Evolutionary conservation across 1,140 invertebrate species (phyloP).

Genomic region (Elysia chlorotica): DNA sequence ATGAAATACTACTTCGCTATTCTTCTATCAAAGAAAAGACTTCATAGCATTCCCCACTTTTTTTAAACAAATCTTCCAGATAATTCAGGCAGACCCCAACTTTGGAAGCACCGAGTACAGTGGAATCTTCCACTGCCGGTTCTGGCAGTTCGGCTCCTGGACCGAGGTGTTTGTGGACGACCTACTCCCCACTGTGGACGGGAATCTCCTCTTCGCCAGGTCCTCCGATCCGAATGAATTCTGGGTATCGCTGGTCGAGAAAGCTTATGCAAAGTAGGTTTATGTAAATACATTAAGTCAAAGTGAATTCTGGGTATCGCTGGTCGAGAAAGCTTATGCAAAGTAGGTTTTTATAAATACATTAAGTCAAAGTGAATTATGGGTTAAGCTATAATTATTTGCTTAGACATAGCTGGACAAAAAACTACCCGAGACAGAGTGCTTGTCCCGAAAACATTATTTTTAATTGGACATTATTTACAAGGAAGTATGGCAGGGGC

Average conservation of each 20-base stretch:
- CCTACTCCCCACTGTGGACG: conserved; percentile 61
- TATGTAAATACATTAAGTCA: too few species aligned
- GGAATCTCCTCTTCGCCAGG: conserved; percentile 58
- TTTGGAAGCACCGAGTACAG: conserved; percentile 50
- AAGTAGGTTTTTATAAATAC: too few species aligned
- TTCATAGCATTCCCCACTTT: neutral
- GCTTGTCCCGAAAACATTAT: too few species aligned
- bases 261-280: conserved; percentile 65
- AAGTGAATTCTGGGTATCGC: conserved; percentile 65
- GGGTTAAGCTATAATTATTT: conserved; percentile 65
- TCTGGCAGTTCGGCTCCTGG: conserved; percentile 66
- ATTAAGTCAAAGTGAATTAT: conserved; percentile 64
- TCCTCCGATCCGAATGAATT: conserved; percentile 62
- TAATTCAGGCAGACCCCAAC: conserved; percentile 45
- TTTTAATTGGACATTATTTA: too few species aligned
- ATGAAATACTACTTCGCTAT: neutral
- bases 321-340: conserved; percentile 66
- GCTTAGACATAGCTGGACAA: conserved; percentile 65
- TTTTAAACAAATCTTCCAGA: conserved; percentile 26
- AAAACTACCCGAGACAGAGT: too few species aligned
- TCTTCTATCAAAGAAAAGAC: neutral
- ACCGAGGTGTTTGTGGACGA: conserved; percentile 64
- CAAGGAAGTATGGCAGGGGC: too few species aligned
- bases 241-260: conserved; percentile 66
- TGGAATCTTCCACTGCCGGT: conserved; percentile 62